These are phyloP conservation scores for Thecophora atra DNA, from an alignment of 2,888 invertebrate genomes.

Conservation along the genomic window DNA sequence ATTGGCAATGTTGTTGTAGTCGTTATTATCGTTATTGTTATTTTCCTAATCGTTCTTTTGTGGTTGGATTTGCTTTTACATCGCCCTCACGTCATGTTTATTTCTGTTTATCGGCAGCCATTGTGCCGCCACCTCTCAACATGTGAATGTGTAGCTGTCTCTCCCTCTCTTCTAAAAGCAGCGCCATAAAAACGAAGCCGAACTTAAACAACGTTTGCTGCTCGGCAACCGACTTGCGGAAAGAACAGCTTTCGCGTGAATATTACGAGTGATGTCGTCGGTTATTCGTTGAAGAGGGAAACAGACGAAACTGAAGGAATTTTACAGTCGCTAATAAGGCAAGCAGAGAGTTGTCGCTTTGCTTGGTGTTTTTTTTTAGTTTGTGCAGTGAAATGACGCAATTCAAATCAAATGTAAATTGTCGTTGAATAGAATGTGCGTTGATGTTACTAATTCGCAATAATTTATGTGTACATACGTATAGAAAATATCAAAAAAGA, in stretches of 20 bases:
- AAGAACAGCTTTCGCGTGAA: too few relatives aligned
- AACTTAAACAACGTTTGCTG: too few relatives aligned
- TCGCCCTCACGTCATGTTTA: background rate
- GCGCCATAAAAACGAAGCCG: background rate
- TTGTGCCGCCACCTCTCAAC: constrained; percentile 7
- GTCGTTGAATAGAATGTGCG: background rate
- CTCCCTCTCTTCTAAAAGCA: background rate
- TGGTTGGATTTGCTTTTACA: background rate
- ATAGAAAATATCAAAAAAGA: too few relatives aligned
- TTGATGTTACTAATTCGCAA: background rate
- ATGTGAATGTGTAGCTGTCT: background rate
- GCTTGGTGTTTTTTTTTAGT: background rate
- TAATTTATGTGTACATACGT: too few relatives aligned
- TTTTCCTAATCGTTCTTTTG: background rate
- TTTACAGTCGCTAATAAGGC: background rate
- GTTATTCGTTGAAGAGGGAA: background rate
- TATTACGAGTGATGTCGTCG: background rate
- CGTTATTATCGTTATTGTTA: background rate
- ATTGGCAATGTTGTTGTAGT: background rate
- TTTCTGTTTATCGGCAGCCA: constrained; percentile 12
- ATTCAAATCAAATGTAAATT: constrained; percentile 9
- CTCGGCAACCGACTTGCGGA: too few relatives aligned
- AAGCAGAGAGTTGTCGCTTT: background rate
- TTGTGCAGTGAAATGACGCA: background rate
- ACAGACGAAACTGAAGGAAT: background rate